Evolutionary conservation across 1,140 invertebrate genomes (phyloP), one percentile per base, ranked within the genome.

Genomic region (Philaenus spumarius): DNA sequence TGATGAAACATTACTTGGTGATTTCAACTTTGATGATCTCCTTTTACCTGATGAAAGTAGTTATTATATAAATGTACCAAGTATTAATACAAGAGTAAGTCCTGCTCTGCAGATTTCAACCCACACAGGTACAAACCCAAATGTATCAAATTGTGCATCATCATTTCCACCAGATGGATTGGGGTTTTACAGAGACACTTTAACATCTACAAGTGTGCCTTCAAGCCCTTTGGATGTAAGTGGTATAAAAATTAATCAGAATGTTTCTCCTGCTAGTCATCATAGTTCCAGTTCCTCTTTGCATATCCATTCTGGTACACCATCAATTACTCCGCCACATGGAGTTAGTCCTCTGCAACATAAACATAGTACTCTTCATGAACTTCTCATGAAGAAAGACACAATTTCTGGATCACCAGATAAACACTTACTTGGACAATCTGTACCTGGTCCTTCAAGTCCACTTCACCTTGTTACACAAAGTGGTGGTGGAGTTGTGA

Each of bases 1-100:
- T 67, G 87, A 88, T 67, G 87, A 92, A 59, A 88, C 85, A 17
- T 65, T 74, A 12, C 66, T 90, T 22, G 86, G 85, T 59, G 89
- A 91, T 72, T 77, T 93, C 30, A 91, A 88, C 74, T 90, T 93
- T 71, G 89, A 92, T 70, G 89, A 92, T 71, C 71, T 92, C 22
- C 71, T 92, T 15, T 74, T 90, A 37, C 86, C 87, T 1, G 83
- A 87, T 59, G 85, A 87, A 57, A 78, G 71, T 69, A 74, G 71
- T 19, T 75, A 73, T 59, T 76, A 68, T 68, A 55, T 59, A 17
- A 53, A 58, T 51, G 43, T 61, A n/a, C 50, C 60, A 23, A 30
- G 20, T n/a, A 22, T 54, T 2, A 45, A n/a, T 2, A 37, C 39
- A n/a, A 52, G 50, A 15, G 22, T 51, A 19, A 58, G 56, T 35